These are phyloP conservation scores for Cromileptes altivelis DNA, from an alignment of 2,113 vertebrate genomes.

Conservation along the genomic window DNA sequence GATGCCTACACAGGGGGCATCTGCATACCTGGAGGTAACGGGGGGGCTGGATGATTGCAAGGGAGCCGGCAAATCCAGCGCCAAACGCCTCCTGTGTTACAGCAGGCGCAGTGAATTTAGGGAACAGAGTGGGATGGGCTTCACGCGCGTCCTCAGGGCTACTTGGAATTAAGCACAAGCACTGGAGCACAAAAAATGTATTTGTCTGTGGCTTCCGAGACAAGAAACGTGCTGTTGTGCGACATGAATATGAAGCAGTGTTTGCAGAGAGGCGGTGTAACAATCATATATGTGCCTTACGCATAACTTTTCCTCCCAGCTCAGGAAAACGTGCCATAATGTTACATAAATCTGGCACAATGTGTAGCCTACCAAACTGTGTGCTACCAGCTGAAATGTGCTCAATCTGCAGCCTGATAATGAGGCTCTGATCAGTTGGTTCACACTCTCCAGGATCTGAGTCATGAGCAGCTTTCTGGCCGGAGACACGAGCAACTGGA, in stretches of 20 bases:
- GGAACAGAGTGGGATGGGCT: slow-evolving; percentile 75
- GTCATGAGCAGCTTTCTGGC: slow-evolving; percentile 65
- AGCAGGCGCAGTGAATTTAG: slow-evolving; percentile 63
- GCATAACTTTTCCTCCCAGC: slow-evolving; percentile 27
- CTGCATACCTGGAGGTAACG: slow-evolving; percentile 63
- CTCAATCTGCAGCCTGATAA: neutral
- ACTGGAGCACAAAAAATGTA: neutral
- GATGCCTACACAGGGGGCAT: slow-evolving; percentile 34
- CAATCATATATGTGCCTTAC: neutral
- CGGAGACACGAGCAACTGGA: slow-evolving; percentile 67
- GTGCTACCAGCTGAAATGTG: neutral
- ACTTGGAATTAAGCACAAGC: slow-evolving; percentile 45
- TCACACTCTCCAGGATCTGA: slow-evolving; percentile 16
- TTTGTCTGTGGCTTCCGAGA: neutral
- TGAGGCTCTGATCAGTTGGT: neutral
- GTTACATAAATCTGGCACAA: neutral
- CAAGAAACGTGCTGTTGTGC: neutral
- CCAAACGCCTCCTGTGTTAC: slow-evolving; percentile 54
- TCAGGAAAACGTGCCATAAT: neutral
- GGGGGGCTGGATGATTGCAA: slow-evolving; percentile 1
- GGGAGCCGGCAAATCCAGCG: slow-evolving; percentile 64
- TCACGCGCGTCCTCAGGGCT: slow-evolving; percentile 43
- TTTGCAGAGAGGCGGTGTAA: neutral
- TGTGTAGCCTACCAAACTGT: neutral
- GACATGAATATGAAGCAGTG: neutral